These are phyloP conservation scores for Promerops cafer DNA, from an alignment of 2,113 vertebrate species.

Conservation along the genomic window DNA sequence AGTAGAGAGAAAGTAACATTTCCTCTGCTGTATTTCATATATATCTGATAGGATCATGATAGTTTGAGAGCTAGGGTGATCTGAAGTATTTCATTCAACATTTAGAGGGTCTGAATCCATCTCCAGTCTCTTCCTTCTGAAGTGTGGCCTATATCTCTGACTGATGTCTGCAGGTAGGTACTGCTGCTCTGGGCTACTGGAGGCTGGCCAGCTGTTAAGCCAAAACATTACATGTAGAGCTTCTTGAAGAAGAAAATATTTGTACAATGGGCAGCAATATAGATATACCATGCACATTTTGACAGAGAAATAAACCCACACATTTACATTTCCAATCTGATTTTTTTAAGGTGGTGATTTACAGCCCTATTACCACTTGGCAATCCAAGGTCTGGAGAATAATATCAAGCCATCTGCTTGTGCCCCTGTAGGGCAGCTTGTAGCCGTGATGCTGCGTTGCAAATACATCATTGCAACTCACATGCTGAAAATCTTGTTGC, in stretches of 20 bases:
- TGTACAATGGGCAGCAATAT: not conserved
- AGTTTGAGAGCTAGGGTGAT: not conserved
- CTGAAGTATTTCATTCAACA: not conserved
- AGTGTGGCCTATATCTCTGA: not conserved
- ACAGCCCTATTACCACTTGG: slow-evolving; percentile 42
- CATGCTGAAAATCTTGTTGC: not conserved
- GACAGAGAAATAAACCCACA: not conserved
- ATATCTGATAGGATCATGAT: not conserved
- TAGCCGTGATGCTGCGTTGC: not conserved
- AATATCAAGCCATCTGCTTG: slow-evolving; percentile 45
- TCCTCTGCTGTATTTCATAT: not conserved
- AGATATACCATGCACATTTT: not conserved
- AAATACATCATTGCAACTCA: not conserved
- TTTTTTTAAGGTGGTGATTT: slow-evolving; percentile 32
- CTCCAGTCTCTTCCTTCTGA: not conserved
- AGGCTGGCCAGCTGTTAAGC: not conserved
- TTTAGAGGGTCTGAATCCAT: not conserved
- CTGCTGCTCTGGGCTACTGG: not conserved
- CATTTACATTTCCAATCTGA: not conserved
- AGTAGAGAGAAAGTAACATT: not conserved
- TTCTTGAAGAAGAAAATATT: not conserved
- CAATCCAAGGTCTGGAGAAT: not conserved
- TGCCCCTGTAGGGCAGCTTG: slow-evolving; percentile 12
- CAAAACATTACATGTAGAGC: not conserved
- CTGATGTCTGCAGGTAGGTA: not conserved